Percentiles rank a stretch among this genome's conserved stretches.
Conservation (phyloP, 2,113 vertebrate genomes). For the Rhombomys opimus region DNA sequence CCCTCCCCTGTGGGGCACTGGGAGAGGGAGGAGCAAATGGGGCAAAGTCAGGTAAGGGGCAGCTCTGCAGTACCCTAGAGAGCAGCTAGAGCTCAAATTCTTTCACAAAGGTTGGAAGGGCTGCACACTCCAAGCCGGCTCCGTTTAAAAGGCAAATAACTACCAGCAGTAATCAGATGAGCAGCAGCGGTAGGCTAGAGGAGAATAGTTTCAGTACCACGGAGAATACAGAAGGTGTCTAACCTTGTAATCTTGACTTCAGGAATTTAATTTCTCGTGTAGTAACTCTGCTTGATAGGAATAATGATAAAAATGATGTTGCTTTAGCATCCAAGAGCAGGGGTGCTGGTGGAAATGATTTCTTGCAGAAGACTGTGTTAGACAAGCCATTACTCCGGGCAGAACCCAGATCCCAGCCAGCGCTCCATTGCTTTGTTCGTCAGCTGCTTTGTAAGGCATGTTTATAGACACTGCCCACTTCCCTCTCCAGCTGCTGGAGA, state of each 20-base stretch:
- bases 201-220: neutral
- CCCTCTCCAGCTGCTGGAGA: slow-evolving; percentile 74
- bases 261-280: slow-evolving; percentile 43
- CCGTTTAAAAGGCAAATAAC: neutral
- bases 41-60: neutral
- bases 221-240: neutral
- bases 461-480: slow-evolving; percentile 77
- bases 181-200: neutral
- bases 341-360: slow-evolving; percentile 49
- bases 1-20: neutral
- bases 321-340: slow-evolving; percentile 64
- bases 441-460: slow-evolving; percentile 72
- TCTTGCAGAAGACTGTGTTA: neutral
- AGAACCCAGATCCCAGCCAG: slow-evolving; percentile 14
- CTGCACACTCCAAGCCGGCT: neutral
- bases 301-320: slow-evolving; percentile 21
- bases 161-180: no score
- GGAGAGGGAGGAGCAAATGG: neutral
- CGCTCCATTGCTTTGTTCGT: neutral
- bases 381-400: neutral
- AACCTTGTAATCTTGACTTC: neutral
- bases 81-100: neutral
- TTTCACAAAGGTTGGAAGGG: neutral
- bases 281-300: neutral
- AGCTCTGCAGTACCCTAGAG: neutral